These are phyloP conservation scores for Bombylius discolor DNA, from an alignment of 2,888 invertebrate species.

Conservation along the genomic window DNA sequence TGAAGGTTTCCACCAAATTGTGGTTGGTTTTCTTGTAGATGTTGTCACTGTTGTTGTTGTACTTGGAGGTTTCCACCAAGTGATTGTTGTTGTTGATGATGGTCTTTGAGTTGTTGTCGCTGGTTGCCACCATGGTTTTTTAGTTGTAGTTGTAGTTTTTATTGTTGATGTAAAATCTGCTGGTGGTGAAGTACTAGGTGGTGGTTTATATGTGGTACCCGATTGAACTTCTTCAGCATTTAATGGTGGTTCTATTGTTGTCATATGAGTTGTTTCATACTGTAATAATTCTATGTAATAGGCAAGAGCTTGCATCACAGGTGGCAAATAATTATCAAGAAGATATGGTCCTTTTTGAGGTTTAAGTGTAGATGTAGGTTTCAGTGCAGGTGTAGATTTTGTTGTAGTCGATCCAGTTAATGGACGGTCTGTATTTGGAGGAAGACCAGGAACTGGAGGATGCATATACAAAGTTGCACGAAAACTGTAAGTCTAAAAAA, in stretches of 20 bases:
- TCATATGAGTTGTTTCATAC: constrained; percentile 30
- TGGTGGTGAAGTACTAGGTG: constrained; percentile 5
- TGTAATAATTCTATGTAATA: constrained; percentile 36
- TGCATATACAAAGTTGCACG: not conserved
- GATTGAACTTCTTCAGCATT: constrained; percentile 16
- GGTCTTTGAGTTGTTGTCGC: not conserved
- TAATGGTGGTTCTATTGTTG: constrained; percentile 35
- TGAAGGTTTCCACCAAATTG: constrained; percentile 13
- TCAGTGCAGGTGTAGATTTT: not conserved
- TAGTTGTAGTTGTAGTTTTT: constrained; percentile 1
- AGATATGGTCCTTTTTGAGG: constrained; percentile 16
- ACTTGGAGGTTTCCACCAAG: not conserved
- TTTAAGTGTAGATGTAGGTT: not conserved
- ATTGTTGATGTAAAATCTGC: constrained; percentile 1
- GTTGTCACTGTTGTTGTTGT: not conserved
- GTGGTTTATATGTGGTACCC: constrained; percentile 8
- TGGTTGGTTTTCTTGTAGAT: constrained; percentile 7
- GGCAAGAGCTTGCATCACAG: constrained; percentile 35
- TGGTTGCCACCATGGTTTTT: constrained; percentile 4
- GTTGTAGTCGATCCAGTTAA: not conserved
- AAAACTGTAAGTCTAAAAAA: constrained; percentile 1
- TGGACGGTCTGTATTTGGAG: constrained; percentile 2
- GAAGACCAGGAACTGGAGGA: constrained; percentile 10
- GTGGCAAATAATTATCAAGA: constrained; percentile 31
- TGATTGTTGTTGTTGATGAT: constrained; percentile 6